A percentile compares a stretch with the other conserved stretches of the same genome.
Evolutionary conservation across 2,888 invertebrate genomes (phyloP).

Genomic region (Alsophila aescularia): DNA sequence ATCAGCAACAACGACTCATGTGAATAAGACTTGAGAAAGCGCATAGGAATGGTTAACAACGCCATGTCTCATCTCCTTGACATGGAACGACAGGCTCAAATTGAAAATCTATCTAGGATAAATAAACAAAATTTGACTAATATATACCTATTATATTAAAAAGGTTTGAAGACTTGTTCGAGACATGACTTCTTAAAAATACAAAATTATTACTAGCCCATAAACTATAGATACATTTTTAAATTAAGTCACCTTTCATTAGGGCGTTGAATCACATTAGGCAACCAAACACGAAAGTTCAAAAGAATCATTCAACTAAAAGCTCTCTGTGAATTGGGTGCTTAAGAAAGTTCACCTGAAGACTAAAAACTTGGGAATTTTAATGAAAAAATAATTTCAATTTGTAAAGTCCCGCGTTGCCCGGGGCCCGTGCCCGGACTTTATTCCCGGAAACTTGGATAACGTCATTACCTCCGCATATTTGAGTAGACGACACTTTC

Average conservation of each 20-base stretch:
- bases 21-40: too few species aligned
- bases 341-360: constrained; percentile 75
- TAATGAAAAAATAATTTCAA: constrained; percentile 84
- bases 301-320: constrained; percentile 60
- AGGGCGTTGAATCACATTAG: constrained; percentile 31
- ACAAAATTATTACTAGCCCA: too few species aligned
- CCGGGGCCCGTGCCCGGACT: constrained; percentile 38
- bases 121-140: too few species aligned
- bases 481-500: constrained; percentile 65
- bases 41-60: too few species aligned
- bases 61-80: too few species aligned
- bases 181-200: too few species aligned
- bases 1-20: too few species aligned
- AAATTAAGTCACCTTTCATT: constrained; percentile 14
- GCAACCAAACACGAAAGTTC: constrained; percentile 48
- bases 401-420: constrained; percentile 62
- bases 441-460: constrained; percentile 45
- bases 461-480: constrained; percentile 75
- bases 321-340: constrained; percentile 64
- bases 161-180: too few species aligned
- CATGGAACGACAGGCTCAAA: too few species aligned
- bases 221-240: too few species aligned
- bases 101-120: too few species aligned
- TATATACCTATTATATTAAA: too few species aligned
- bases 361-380: constrained; percentile 65